Evolutionary conservation across 2,888 invertebrate genomes (phyloP), one percentile per base, ranked within the genome.

Genomic region (Girardia tigrina): DNA sequence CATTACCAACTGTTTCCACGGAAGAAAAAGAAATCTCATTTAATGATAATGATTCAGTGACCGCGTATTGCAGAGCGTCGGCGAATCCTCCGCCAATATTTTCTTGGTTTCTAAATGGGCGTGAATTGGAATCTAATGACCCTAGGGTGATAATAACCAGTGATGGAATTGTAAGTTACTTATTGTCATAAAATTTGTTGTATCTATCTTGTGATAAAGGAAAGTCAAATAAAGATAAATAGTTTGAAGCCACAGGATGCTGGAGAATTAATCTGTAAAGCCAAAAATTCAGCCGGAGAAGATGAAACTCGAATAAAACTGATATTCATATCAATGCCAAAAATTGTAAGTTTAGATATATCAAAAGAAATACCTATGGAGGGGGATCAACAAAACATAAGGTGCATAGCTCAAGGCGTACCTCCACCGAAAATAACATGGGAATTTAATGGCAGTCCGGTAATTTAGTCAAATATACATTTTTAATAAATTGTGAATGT

Each of bases 221-320:
- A 69, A 69, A 74, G 74, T 28, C 74, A 42, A 42, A 36, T 74
- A 42, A 74, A 27, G 23, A 56, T 74, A 26, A 29, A 28, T 74
- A 26, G 70, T 14, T 26, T 42, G 4, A 42, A 74, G 26, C 27
- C 27, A 1, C 26, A 69, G n/a, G 74, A 76, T 28, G 76, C 28
- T 1, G 83, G 83, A 0, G 80, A 79, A 29, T 84, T 83, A 77
- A 78, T 81, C 6, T 84, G 84, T 78, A 79, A 80, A 71, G 84
- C 83, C 6, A 79, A 78, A 28, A 84, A 83, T 77, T 78, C 78
- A 29, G 83, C 81, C 4, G 84, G 84, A 42, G 12, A 4, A 6
- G 74, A 42, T 4, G 27, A 42, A 20, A 26, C 27, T 4, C 2
- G 27, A 8, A 69, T 74, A 4, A 26, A 23, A 42, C 20, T 42